Evolutionary conservation across 2,888 invertebrate species (phyloP).

Genomic region (Lydus trimaculatus): DNA sequence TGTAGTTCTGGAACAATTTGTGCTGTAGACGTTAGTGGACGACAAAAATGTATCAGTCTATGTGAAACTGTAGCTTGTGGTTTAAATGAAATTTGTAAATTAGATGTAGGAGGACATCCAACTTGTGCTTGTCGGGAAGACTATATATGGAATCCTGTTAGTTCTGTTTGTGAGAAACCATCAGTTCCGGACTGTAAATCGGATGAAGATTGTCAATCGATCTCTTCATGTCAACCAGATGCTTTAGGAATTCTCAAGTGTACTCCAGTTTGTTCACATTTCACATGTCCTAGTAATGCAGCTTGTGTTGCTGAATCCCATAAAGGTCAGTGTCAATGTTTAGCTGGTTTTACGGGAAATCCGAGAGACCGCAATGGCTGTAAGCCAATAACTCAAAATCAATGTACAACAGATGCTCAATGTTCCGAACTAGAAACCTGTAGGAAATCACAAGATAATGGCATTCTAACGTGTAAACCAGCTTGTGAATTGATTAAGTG

Average conservation of each 20-base stretch:
- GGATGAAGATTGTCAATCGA: constrained; percentile 74
- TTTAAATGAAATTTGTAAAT: constrained; percentile 79
- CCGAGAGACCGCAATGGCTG: constrained; percentile 92
- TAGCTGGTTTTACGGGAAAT: constrained; percentile 85
- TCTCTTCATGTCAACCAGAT: constrained; percentile 81
- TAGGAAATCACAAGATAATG: constrained; percentile 65
- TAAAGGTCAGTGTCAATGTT: constrained; percentile 82
- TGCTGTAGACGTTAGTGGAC: constrained; percentile 68
- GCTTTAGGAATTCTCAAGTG: constrained; percentile 87
- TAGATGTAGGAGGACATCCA: constrained; percentile 72
- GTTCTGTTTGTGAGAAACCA: constrained; percentile 84
- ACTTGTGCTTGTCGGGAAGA: constrained; percentile 81
- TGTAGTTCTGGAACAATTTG: constrained; percentile 78
- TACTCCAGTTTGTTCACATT: constrained; percentile 76
- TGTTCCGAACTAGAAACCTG: constrained; percentile 86
- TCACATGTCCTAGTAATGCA: constrained; percentile 85
- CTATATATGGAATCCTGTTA: constrained; percentile 84
- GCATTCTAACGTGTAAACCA: constrained; percentile 72
- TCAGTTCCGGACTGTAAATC: constrained; percentile 81
- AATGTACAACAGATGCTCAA: constrained; percentile 81
- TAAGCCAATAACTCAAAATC: constrained; percentile 72
- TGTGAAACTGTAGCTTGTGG: constrained; percentile 85
- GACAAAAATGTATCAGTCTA: constrained; percentile 76
- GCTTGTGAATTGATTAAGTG: constrained; percentile 81
- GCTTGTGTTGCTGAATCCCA: constrained; percentile 78